Conservation (phyloP, 2,797 vertebrate species). For the Toxotes lorentzi region DNA sequence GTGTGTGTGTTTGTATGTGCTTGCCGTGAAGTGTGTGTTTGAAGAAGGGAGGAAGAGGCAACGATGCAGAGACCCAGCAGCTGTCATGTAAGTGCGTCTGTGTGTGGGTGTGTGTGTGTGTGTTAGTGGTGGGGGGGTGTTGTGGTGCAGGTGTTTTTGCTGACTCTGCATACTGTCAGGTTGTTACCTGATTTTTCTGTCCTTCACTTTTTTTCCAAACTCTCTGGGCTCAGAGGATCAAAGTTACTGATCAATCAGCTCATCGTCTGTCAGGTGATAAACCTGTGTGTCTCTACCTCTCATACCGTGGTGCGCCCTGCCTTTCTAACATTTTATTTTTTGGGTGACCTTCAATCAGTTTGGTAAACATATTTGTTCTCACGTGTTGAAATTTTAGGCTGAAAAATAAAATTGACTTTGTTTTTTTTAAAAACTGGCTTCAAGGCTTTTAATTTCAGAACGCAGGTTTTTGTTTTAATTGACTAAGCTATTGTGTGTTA, state of each 20-base stretch:
- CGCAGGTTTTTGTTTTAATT: not conserved
- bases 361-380: not conserved
- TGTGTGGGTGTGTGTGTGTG: conserved; percentile 45
- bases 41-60: conserved; percentile 22
- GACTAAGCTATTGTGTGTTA: not conserved
- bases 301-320: rapidly evolving
- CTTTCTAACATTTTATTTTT: not conserved
- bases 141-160: conserved; percentile 52
- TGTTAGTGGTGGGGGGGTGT: conserved; percentile 50
- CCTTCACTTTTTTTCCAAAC: conserved; percentile 13
- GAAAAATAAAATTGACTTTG: too few relatives aligned
- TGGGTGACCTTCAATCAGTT: conserved; percentile 19
- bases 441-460: too few relatives aligned
- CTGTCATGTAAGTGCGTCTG: conserved; percentile 75
- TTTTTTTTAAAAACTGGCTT: too few relatives aligned
- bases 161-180: conserved; percentile 37
- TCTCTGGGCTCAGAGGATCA: not conserved
- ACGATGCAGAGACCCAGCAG: conserved; percentile 77
- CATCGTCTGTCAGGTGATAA: not conserved
- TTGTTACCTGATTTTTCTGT: conserved; percentile 17
- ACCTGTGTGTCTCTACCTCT: not conserved
- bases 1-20: conserved; percentile 15
- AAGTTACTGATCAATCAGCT: not conserved
- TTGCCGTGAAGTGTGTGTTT: conserved; percentile 57
- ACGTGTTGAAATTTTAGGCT: not conserved